A percentile compares a stretch with the other conserved stretches of the same genome.
Conservation (phyloP, 1,140 invertebrate species). For the Saccostrea glomerata region DNA sequence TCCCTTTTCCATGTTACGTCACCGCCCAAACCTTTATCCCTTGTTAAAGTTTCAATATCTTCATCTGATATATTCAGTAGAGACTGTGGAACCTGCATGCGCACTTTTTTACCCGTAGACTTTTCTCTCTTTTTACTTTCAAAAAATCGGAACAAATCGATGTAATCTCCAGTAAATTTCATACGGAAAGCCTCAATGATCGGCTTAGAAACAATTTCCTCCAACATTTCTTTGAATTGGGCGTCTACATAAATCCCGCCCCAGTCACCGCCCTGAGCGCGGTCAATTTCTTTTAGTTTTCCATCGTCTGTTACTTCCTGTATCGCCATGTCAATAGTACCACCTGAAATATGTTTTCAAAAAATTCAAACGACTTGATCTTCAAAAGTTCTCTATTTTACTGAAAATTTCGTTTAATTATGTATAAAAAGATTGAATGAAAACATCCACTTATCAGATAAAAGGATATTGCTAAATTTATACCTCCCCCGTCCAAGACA, state of each 20-base stretch:
- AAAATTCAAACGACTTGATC: no score
- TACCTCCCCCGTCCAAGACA: conserved; percentile 59
- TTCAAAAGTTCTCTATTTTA: no score
- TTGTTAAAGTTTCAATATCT: background rate
- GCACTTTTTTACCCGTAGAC: background rate
- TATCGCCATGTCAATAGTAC: conserved; percentile 57
- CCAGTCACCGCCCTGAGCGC: conserved; percentile 46
- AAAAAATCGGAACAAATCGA: conserved; percentile 53
- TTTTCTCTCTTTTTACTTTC: conserved; percentile 58
- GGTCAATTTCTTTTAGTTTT: no score
- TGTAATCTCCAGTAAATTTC: conserved; percentile 38
- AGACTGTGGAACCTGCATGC: background rate
- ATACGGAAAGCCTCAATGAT: conserved; percentile 47
- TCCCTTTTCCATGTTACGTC: conserved; percentile 17
- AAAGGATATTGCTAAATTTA: no score
- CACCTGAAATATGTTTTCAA: conserved; percentile 42
- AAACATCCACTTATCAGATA: no score
- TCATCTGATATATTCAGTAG: background rate
- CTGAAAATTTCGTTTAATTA: no score
- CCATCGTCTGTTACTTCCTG: conserved; percentile 54
- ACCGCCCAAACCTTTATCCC: background rate
- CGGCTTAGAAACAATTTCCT: conserved; percentile 31
- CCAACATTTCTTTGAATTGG: conserved; percentile 44
- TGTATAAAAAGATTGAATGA: no score
- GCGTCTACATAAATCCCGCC: conserved; percentile 57